These are phyloP conservation scores for Philereme vetulata DNA, from an alignment of 2,888 invertebrate genomes.

Conservation along the genomic window DNA sequence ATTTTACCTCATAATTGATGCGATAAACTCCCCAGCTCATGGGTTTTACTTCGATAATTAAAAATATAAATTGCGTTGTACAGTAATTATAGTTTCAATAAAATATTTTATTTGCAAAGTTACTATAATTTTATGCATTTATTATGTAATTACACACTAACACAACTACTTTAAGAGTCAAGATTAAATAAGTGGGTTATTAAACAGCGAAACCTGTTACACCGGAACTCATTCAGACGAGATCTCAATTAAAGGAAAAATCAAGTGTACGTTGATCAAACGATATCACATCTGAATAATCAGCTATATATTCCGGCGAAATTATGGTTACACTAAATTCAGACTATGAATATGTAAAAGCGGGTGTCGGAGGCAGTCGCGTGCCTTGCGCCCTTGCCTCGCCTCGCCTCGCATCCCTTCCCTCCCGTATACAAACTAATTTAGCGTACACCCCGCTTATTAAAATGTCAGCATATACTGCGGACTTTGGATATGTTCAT, in stretches of 20 bases:
- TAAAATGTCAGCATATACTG: conserved; percentile 40
- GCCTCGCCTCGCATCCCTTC: too few relatives aligned
- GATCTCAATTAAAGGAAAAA: background rate
- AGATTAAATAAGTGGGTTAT: too few relatives aligned
- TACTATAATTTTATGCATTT: too few relatives aligned
- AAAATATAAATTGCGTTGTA: conserved; percentile 23
- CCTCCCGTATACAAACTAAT: conserved; percentile 51
- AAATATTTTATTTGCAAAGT: background rate
- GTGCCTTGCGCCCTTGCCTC: conserved; percentile 59
- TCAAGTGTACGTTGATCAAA: background rate
- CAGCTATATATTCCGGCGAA: conserved; percentile 6
- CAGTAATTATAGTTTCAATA: conserved; percentile 8
- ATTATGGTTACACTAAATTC: conserved; percentile 20
- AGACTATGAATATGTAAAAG: conserved; percentile 40
- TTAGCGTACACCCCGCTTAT: conserved; percentile 42
- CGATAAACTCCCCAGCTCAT: conserved; percentile 33
- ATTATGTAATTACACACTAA: too few relatives aligned
- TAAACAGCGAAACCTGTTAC: background rate
- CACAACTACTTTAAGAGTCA: too few relatives aligned
- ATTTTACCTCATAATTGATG: conserved; percentile 73
- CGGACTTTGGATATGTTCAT: conserved; percentile 18
- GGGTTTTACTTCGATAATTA: conserved; percentile 27
- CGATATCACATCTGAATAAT: background rate
- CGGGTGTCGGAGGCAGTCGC: conserved; percentile 51
- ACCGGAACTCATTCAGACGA: background rate